Evolutionary conservation across 2,113 vertebrate genomes (phyloP).

Genomic region (Bostrychus sinensis): DNA sequence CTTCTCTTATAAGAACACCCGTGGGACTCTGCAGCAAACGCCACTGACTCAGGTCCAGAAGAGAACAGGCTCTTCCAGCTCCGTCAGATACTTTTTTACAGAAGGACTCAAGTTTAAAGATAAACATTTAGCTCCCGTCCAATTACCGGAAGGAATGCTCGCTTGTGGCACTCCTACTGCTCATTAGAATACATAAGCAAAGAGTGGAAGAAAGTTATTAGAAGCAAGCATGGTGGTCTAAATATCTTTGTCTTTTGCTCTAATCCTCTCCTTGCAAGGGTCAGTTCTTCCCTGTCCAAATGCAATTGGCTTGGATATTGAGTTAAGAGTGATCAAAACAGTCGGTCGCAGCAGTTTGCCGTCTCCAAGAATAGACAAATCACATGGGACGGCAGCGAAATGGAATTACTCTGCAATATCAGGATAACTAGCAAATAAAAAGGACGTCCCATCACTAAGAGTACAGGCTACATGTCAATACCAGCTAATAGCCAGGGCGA

Average conservation of each 20-base stretch:
- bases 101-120: constrained; percentile 43
- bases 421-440: constrained; percentile 35
- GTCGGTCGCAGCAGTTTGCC: constrained; percentile 47
- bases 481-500: not conserved
- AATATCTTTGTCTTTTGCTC: not conserved
- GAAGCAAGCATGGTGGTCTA: constrained; percentile 12
- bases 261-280: constrained; percentile 29
- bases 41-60: constrained; percentile 14
- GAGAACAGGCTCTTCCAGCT: constrained; percentile 55
- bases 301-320: constrained; percentile 51
- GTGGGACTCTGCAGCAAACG: constrained; percentile 14
- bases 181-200: constrained; percentile 11
- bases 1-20: constrained; percentile 9
- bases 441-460: constrained; percentile 17
- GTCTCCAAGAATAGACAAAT: constrained; percentile 42
- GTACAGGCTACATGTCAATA: constrained; percentile 19
- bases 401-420: constrained; percentile 45
- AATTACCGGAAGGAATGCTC: constrained; percentile 52
- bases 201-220: constrained; percentile 8
- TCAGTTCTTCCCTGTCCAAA: constrained; percentile 44
- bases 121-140: constrained; percentile 34
- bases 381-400: constrained; percentile 38
- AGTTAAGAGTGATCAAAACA: constrained; percentile 59
- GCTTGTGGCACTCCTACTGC: constrained; percentile 48
- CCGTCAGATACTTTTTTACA: constrained; percentile 39